A percentile compares a stretch with the other conserved stretches of the same genome.
Conservation (phyloP, 2,888 invertebrate species). For the Leucozona laternaria region DNA sequence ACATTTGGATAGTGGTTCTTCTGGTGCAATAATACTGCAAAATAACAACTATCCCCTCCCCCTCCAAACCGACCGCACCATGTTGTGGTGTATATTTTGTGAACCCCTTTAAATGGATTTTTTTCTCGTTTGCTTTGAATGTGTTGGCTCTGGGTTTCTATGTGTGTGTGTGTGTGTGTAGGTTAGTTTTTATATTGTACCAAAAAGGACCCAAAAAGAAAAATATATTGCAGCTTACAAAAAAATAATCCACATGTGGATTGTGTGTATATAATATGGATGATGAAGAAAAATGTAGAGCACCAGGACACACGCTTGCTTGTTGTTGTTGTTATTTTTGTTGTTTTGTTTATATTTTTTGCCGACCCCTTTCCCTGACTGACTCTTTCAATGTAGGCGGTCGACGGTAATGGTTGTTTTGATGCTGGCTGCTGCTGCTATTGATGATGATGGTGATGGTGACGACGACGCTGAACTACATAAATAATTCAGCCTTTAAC, state of each 20-base stretch:
- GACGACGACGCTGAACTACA: conserved; percentile 67
- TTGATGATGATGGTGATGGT: conserved; percentile 20
- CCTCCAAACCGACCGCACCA: not conserved
- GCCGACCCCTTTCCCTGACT: not conserved
- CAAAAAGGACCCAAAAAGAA: conserved; percentile 55
- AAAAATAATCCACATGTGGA: conserved; percentile 58
- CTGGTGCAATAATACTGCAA: conserved; percentile 28
- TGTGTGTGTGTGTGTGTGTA: not conserved
- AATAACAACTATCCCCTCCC: conserved; percentile 5
- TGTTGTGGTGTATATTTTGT: conserved; percentile 63
- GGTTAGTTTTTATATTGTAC: conserved; percentile 20
- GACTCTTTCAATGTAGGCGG: conserved; percentile 42
- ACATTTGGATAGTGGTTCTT: conserved; percentile 29
- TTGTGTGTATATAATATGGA: conserved; percentile 31
- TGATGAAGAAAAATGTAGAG: conserved; percentile 56
- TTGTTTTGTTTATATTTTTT: conserved; percentile 33
- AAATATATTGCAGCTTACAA: conserved; percentile 49
- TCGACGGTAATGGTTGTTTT: conserved; percentile 20
- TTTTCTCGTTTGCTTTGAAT: conserved; percentile 47
- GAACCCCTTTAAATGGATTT: conserved; percentile 69
- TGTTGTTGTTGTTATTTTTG: conserved; percentile 1
- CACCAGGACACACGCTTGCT: conserved; percentile 70
- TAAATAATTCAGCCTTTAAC: conserved; percentile 70
- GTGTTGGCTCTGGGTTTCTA: conserved; percentile 9
- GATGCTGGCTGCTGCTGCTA: conserved; percentile 16